Percentiles rank a stretch among this genome's conserved stretches.
Evolutionary conservation across 2,888 invertebrate species (phyloP).

Genomic region (Sepioteuthis lessoniana): DNA sequence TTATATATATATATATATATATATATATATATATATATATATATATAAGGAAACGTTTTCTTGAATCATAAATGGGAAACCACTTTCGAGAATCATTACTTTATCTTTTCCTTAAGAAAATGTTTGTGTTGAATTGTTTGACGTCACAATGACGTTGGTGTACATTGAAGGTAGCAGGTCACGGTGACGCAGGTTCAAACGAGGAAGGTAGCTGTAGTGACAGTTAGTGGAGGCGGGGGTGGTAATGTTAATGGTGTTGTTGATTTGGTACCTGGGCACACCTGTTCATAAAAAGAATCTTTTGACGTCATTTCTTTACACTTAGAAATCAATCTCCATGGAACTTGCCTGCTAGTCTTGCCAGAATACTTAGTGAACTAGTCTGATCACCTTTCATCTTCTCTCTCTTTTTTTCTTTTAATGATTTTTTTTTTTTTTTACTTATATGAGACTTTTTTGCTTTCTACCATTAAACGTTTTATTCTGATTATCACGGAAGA

Average conservation of each 20-base stretch:
- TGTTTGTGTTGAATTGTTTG: background rate
- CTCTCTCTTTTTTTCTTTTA: too few relatives aligned
- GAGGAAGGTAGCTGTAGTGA: background rate
- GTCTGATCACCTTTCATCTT: background rate
- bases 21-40: too few relatives aligned
- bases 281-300: slow-evolving; percentile 2
- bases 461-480: too few relatives aligned
- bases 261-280: slow-evolving; percentile 17
- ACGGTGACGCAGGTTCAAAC: background rate
- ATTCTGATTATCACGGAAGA: too few relatives aligned
- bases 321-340: background rate
- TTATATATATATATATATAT: too few relatives aligned
- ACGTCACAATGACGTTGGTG: background rate
- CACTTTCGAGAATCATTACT: background rate
- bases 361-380: background rate
- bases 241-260: background rate
- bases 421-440: too few relatives aligned
- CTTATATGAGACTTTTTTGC: too few relatives aligned
- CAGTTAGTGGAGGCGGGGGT: background rate
- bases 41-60: too few relatives aligned
- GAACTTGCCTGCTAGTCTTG: background rate
- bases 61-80: background rate
- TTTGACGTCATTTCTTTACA: background rate
- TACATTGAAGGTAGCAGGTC: background rate
- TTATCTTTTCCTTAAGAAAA: background rate